phyloP scores from a whole-genome alignment of 2,888 invertebrate species.

The Cepaea hortensis region DNA sequence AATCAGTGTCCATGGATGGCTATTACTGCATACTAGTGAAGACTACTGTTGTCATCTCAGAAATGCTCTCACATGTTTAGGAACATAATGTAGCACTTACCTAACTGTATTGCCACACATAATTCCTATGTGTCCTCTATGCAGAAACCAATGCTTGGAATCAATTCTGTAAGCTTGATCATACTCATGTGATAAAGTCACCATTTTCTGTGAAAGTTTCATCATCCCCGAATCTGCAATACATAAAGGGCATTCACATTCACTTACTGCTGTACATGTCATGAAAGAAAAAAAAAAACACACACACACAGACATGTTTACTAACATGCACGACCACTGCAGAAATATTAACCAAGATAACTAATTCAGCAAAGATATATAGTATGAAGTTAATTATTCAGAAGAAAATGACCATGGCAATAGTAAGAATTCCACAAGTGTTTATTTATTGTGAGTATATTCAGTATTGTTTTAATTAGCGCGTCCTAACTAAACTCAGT shows the following conservation, averaged over 20 bases:
- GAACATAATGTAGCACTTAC: slow-evolving; percentile 6
- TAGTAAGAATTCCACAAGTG: too few species aligned
- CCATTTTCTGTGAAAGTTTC: slow-evolving; percentile 1
- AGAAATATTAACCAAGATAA: too few species aligned
- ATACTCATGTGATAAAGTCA: background rate
- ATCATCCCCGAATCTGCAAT: slow-evolving; percentile 32
- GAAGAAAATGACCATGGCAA: too few species aligned
- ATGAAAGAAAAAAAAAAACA: too few species aligned
- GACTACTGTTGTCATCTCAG: background rate
- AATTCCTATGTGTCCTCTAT: slow-evolving; percentile 38
- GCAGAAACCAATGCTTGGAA: slow-evolving; percentile 40
- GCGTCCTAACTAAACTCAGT: too few species aligned
- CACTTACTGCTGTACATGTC: too few species aligned
- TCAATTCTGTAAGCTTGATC: background rate
- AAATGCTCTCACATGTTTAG: background rate
- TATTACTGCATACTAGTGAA: background rate
- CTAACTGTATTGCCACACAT: slow-evolving; percentile 1
- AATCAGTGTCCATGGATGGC: background rate
- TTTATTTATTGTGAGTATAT: too few species aligned
- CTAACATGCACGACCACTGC: too few species aligned
- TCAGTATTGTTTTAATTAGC: too few species aligned
- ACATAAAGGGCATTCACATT: background rate
- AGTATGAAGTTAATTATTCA: background rate
- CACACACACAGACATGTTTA: too few species aligned
- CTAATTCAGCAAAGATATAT: background rate